Base-by-base conservation (phyloP, 2,888 invertebrate genomes). In the Pyrrhia umbra region DNA sequence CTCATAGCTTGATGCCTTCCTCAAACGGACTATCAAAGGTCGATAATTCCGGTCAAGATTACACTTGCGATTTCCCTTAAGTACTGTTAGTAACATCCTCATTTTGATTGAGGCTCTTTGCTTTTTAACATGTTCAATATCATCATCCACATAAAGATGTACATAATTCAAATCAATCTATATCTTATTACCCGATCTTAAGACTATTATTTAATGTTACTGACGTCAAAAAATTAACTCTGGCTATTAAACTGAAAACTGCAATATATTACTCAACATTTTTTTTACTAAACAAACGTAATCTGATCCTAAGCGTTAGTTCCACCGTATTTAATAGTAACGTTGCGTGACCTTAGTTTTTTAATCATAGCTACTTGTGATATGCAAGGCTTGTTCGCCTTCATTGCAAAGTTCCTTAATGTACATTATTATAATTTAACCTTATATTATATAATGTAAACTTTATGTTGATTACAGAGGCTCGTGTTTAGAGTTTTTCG, bases 321-420 rank as follows among this genome's bases (percentile, higher is more conserved):
- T 59, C 45, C 65, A 66, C 43, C 37, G 55, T 74, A 68, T 56
- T 68, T 61, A 73, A 61, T 61, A 56, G 50, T 50, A 47, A 39
- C 47, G 49, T 70, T 63, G 59, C 62, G 56, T 75, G 75, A 78
- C 61, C 75, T 76, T 63, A 58, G 39, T 58, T 75, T 71, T 75
- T 71, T 62, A 72, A 69, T 63, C 50, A 51, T 34, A 51, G 30
- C 49, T 52, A 54, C 67, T 52, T 68, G 57, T 43, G 42, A 30
- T 57, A 45, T 54, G 46, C 39, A 42, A 20, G 21, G 61, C 54
- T 47, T 25, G 70, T 18, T 69, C 20, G 39, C 75, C 71, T 72
- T 70, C 70, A 20, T 34, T 62, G 59, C 30, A 45, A 25, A 46
- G 18, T 51, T 61, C 52, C 34, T 47, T 37, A 39, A 54, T 40